Conservation (phyloP, 2,113 vertebrate genomes). For the Macroglossus sobrinus region DNA sequence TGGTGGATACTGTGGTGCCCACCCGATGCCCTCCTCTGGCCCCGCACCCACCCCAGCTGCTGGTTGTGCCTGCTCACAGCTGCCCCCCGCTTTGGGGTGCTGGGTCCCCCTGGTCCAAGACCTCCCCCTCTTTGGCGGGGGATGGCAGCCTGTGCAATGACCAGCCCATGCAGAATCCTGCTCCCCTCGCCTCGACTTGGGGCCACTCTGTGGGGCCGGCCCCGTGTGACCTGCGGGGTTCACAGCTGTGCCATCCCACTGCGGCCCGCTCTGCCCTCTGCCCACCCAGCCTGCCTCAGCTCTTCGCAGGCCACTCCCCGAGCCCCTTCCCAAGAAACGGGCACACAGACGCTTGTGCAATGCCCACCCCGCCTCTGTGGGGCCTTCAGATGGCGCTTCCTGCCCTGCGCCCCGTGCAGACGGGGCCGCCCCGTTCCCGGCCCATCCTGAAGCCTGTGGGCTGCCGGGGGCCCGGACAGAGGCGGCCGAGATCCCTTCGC, state of each 20-base stretch:
- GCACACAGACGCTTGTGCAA: fast-evolving
- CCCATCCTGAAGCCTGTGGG: background rate
- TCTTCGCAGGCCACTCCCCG: no score
- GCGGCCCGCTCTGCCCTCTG: fast-evolving
- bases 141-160: background rate
- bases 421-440: background rate
- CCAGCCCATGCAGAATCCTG: background rate
- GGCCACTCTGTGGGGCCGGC: no score
- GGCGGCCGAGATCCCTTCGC: background rate
- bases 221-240: fast-evolving
- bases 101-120: no score
- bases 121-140: fast-evolving
- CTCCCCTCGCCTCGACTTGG: fast-evolving
- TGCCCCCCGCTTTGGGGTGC: fast-evolving
- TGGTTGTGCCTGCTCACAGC: fast-evolving
- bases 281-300: background rate
- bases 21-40: fast-evolving
- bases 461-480: fast-evolving
- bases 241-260: fast-evolving
- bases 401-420: fast-evolving
- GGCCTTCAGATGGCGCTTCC: fast-evolving
- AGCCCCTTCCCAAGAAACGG: no score
- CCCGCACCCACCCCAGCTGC: background rate
- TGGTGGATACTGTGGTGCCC: background rate
- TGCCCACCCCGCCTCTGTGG: background rate